Conservation (phyloP, 2,888 invertebrate species). For the Cylindroiulus punctatus region DNA sequence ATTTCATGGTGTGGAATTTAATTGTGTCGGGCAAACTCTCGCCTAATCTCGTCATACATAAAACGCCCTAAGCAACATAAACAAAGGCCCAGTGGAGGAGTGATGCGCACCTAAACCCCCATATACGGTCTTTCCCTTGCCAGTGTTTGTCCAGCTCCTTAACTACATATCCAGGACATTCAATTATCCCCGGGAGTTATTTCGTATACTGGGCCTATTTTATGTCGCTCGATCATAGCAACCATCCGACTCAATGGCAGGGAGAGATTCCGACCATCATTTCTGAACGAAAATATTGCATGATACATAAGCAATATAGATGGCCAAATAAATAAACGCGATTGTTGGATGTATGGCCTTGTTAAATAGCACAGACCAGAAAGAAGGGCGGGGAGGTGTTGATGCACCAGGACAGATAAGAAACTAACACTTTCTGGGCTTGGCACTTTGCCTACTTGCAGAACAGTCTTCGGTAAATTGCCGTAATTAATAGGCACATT, state of each 20-base stretch:
- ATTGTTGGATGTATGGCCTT: conserved; percentile 1
- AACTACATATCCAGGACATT: conserved; percentile 42
- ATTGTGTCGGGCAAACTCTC: conserved; percentile 14
- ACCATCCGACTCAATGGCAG: not conserved
- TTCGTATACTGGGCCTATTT: not conserved
- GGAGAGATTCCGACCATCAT: not conserved
- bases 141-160: conserved; percentile 45
- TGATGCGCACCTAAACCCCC: not conserved
- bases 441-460: not conserved
- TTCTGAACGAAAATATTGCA: conserved; percentile 21
- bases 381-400: not conserved
- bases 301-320: conserved; percentile 39
- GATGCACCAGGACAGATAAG: not conserved
- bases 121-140: not conserved
- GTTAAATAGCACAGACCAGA: not conserved
- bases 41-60: conserved; percentile 11
- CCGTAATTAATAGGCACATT: conserved; percentile 3
- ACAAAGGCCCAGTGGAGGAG: not conserved
- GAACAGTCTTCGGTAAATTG: not conserved
- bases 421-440: conserved; percentile 10
- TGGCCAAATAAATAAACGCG: conserved; percentile 20
- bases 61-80: conserved; percentile 23
- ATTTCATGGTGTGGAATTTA: not conserved
- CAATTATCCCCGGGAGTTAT: conserved; percentile 38
- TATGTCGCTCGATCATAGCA: not conserved